Base-by-base conservation (phyloP, 2,113 vertebrate species). In the Elanoides forficatus region DNA sequence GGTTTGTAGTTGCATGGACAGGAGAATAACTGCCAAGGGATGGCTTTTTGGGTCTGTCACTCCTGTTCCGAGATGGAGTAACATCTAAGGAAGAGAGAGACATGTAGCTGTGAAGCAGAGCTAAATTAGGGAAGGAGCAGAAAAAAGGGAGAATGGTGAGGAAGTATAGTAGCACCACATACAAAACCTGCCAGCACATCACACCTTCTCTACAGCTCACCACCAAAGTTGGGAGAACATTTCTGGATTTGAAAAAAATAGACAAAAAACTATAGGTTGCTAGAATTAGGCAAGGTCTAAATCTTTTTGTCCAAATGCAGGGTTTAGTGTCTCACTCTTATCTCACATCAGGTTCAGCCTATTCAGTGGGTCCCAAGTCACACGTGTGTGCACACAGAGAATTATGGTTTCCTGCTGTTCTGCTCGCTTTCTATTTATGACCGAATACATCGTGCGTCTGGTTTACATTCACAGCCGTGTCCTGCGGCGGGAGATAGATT, bases 351-450 rank as follows among this genome's bases (percentile, higher is more conserved):
- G 38, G 6, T 48, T 86, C 80, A 43, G 53, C 21, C 73, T 50
- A 3, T 3, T 29, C 15, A 21, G 40, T 1, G 7, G 45, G 22
- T 71, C 82, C 19, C 4, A 3, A 52, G 40, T 62, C 21, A 18
- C n/a, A 15, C 2, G 0, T 2, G 15, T 27, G 36, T 4, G 27
- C 1, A 3, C 25, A 26, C 0, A 0, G 12, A 65, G 55, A 72
- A 34, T 32, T 36, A 50, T 5, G 29, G 18, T 36, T 89, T 93
- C 76, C 91, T 4, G 4, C 63, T 67, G 22, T 18, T 82, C 47
- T 1, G 5, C 66, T 90, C 14, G 5, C 65, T 78, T 71, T 63
- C 73, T 65, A 59, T 36, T 22, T 72, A 10, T 83, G 62, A 80
- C 50, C 6, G 1, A n/a, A 8, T 20, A 1, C 20, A 16, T 2